Evolutionary conservation across 1,140 invertebrate genomes (phyloP), one percentile per base, ranked within the genome.

Genomic region (Cydia pomonella): DNA sequence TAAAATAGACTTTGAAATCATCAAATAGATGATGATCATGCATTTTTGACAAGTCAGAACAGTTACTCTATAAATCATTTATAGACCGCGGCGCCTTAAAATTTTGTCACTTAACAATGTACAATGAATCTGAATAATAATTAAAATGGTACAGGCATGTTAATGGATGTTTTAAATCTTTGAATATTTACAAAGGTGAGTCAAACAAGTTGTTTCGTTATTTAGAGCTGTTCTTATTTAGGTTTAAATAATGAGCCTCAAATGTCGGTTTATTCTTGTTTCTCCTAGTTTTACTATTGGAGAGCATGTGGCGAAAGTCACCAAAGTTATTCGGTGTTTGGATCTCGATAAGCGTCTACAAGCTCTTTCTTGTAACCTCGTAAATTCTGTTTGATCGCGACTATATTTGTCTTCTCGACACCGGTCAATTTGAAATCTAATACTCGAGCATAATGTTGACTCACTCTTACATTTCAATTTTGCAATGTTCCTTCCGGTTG

Each of bases 61-160:
- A 84, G 84, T 86, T 84, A 84, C 74, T 78, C 82, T 86, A 89
- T 89, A 87, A 88, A 88, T 88, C 80, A 89, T 88, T 89, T 84
- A 88, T 88, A 84, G 83, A 83, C 82, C 77, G 78, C 79, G 82
- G 81, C 78, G 78, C 80, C 76, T 83, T 82, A 79, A 81, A 87
- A 80, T 85, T 85, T 83, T 86, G 85, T 83, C 81, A 85, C 78
- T 80, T 82, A 81, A 84, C 82, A 80, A 81, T 84, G 76, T 84
- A 84, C 78, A 80, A 86, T 85, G 80, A 80, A 83, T 84, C 77
- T 76, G 77, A 82, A 81, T 84, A 82, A 81, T 84, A 82, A 85
- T 84, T 82, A 81, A 82, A 79, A 75, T 82, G 74, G 76, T 76
- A 53, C 75, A 75, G 27, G 78, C 78, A 59, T 77, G 77, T 80